phyloP scores from a whole-genome alignment of 2,797 vertebrate species.

The Anguilla pacifica region DNA sequence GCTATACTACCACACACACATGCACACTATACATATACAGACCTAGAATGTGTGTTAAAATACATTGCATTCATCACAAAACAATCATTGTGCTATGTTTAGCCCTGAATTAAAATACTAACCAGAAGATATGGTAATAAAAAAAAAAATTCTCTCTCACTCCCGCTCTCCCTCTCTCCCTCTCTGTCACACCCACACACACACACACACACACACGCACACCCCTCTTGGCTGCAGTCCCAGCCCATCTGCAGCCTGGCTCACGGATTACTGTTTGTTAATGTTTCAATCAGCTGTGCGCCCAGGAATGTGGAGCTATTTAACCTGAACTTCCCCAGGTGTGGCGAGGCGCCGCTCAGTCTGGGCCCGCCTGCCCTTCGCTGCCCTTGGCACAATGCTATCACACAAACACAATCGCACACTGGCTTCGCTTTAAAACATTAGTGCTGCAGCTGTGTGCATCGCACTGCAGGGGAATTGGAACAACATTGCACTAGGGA shows the following conservation, averaged over 20 bases:
- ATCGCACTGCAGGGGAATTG: slow-evolving; percentile 82
- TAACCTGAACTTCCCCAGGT: slow-evolving; percentile 98
- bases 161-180: neutral
- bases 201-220: slow-evolving; percentile 46
- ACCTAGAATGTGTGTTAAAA: neutral
- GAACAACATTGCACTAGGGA: slow-evolving; percentile 83
- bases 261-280: slow-evolving; percentile 89
- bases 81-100: neutral
- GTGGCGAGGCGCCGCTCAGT: slow-evolving; percentile 91
- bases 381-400: slow-evolving; percentile 88
- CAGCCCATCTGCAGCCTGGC: slow-evolving; percentile 90
- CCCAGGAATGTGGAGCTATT: slow-evolving; percentile 91
- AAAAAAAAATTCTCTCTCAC: neutral
- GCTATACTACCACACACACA: neutral
- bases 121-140: neutral
- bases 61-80: neutral
- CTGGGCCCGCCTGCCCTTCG: slow-evolving; percentile 82
- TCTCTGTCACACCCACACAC: neutral
- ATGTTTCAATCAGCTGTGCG: slow-evolving; percentile 96
- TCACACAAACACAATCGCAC: slow-evolving; percentile 86
- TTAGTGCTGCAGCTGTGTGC: slow-evolving; percentile 81
- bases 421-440: slow-evolving; percentile 68
- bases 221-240: slow-evolving; percentile 76
- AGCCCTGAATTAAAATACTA: neutral
- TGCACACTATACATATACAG: neutral